Evolutionary conservation across 1,140 invertebrate genomes (phyloP), one percentile per base, ranked within the genome.

Genomic region (Bombus consobrinus): DNA sequence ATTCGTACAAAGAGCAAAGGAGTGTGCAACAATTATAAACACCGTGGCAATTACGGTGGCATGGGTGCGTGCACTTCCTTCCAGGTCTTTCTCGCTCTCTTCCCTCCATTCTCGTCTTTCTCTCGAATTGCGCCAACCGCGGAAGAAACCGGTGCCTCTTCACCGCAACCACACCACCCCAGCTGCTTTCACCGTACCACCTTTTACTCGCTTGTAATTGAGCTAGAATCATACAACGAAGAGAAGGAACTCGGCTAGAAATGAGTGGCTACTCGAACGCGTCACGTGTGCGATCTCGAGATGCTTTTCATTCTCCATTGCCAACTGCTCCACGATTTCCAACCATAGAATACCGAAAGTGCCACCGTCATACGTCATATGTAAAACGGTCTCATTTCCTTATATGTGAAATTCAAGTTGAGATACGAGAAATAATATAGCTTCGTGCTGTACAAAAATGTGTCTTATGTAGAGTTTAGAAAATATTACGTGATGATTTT

Each of bases 1-100:
- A 59, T 68, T 76, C 86, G 84, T 77, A 85, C 89, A 90, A 90
- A 90, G 89, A 81, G 69, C 82, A 79, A 80, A 87, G 57, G 82
- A 90, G 89, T 78, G 89, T 77, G 88, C 89, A 90, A 90, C 89
- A 90, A 90, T 90, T 90, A 90, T 88, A 90, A 90, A 90, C 86
- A 90, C 87, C 83, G 83, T 83, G 72, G 89, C 89, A 90, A 90
- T 90, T 90, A 90, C 83, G 13, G 85, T 62, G 72, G 62, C 86
- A 64, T 37, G 64, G 80, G 81, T 90, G 87, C 87, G 89, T 90
- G 81, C 88, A 72, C 69, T 77, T 86, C 81, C 77, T 71, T 83
- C 81, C 57, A 43, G 64, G 41, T n/a, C 69, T 66, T 72, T 68
- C 77, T 53, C 64, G 34, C 69, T 15, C 59, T 66, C 57, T 69